These are phyloP conservation scores for Peromyscus melanophrys DNA, from an alignment of 2,797 vertebrate genomes.

Conservation along the genomic window DNA sequence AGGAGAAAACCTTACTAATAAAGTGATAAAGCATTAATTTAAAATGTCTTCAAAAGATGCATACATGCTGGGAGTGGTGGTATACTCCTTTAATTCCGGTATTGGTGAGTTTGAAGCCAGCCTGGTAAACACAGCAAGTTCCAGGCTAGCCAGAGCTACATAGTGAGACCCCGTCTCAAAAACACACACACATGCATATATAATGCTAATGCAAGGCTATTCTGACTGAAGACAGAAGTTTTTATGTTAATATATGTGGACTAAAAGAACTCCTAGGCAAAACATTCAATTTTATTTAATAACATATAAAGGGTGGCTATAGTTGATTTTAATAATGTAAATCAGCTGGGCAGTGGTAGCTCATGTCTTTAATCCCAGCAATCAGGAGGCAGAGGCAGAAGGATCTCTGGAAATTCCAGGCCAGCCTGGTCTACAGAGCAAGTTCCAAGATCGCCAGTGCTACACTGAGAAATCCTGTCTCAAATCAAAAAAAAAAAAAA, in stretches of 20 bases:
- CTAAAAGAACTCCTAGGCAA: conserved; percentile 49
- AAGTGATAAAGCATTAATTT: conserved; percentile 55
- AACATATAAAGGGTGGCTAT: too few species aligned
- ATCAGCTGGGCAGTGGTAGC: not conserved
- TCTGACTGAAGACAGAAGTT: conserved; percentile 45
- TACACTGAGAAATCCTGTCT: too few species aligned
- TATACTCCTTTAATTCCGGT: not conserved
- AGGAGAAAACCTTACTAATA: conserved; percentile 63
- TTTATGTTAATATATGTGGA: conserved; percentile 24
- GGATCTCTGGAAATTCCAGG: too few species aligned
- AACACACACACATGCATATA: not conserved
- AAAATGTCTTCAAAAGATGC: conserved; percentile 31
- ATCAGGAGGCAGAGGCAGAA: too few species aligned
- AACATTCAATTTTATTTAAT: too few species aligned
- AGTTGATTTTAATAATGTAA: too few species aligned
- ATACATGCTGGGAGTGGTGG: not conserved
- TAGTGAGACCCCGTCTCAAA: not conserved
- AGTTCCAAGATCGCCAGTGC: too few species aligned
- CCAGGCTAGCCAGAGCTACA: not conserved
- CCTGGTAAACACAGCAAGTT: not conserved
- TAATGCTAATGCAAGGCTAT: not conserved
- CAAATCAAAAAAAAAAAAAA: too few species aligned
- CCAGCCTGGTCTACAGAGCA: too few species aligned
- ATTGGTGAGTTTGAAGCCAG: not conserved
- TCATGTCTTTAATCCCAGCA: too few species aligned